Base-by-base conservation (phyloP, 2,888 invertebrate species). In the Synergus gifuensis region DNA sequence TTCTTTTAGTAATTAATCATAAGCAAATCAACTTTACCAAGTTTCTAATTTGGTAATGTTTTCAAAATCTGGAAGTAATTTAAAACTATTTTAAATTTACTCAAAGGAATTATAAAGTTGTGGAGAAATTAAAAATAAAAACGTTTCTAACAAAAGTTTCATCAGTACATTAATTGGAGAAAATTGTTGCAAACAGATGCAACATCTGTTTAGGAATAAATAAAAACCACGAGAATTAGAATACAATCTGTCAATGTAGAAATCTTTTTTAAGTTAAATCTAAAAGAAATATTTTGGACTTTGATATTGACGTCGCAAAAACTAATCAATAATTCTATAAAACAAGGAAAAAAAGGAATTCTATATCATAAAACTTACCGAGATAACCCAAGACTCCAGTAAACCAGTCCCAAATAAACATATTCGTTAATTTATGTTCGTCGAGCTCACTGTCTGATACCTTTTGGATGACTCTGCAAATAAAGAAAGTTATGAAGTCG, bases 351-450 rank as follows among this genome's bases (percentile, higher is more conserved):
- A 40, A n/a, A 16, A 46, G n/a, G 44, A 60, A 62, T 62, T 28
- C 22, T 1, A 58, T n/a, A 58, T n/a, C 9, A 11, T 69, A 62
- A 83, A 82, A 94, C 96, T 96, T 93, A 98, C 98, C 98, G 93
- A 98, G 95, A 93, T 97, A 98, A 93, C 97, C 97, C 92, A 98
- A 94, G 92, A 98, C 97, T 90, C 98, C 97, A 93, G 98, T 97
- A 92, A 98, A 96, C 98, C 98, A 98, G 93, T 98, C 98, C 96
- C 97, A 97, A 94, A 98, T 96, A 94, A 98, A 98, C 98, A 98
- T 98, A 92, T 91, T 93, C 77, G 76, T 81, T 62, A 76, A 40
- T 78, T 69, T 79, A 73, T 73, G 63, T 78, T 67, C 79, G 64
- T 82, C 78, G 42, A 78, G 79, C 58, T 80, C 80, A 85, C 84